Conservation (phyloP, 2,113 vertebrate genomes). For the Xerus inauris region DNA sequence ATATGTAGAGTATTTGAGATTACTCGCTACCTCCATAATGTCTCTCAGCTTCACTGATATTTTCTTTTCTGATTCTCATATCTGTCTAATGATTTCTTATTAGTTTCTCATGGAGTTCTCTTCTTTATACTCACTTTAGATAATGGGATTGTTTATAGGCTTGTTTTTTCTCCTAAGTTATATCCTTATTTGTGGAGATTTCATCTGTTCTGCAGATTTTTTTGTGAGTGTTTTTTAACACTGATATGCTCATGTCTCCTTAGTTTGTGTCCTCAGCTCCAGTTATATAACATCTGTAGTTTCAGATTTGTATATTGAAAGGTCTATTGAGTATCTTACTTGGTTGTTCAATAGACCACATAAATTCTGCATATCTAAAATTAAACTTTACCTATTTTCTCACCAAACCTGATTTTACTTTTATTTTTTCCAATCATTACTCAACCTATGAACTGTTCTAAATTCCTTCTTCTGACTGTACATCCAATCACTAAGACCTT, state of each 20-base stretch:
- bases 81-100: not conserved
- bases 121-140: not conserved
- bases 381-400: not conserved
- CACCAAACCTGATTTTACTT: not conserved
- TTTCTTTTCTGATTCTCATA: not conserved
- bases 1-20: not conserved
- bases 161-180: not conserved
- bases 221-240: not conserved
- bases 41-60: not conserved
- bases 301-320: not conserved
- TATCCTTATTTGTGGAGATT: not conserved
- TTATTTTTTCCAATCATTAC: not conserved
- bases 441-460: not conserved
- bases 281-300: not conserved
- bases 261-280: not conserved
- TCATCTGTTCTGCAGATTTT: not conserved
- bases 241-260: not conserved
- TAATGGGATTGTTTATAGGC: not conserved
- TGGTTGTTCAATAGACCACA: not conserved
- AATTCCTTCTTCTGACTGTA: not conserved
- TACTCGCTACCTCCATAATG: not conserved
- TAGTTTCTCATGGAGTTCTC: not conserved
- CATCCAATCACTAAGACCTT: not conserved
- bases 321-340: not conserved
- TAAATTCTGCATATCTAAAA: not conserved